Evolutionary conservation across 2,888 invertebrate genomes (phyloP), one percentile per base, ranked within the genome.

Genomic region (Caenorhabditis sulstoni): DNA sequence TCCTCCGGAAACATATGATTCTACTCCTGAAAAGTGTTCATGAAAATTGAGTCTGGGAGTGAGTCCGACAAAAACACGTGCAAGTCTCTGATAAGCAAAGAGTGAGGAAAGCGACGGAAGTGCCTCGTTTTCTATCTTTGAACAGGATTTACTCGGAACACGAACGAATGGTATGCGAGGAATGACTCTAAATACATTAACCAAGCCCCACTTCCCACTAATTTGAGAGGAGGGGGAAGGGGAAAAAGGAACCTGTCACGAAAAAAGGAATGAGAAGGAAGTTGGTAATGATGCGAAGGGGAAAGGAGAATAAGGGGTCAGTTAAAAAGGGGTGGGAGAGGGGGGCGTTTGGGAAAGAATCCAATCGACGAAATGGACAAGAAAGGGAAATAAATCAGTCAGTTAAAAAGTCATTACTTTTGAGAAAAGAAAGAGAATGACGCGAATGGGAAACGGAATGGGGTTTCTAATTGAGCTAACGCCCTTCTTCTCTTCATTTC

Each of bases 151-250:
- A 73, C 73, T 64, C 50, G 73, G 64, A 58, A 62, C 61, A 64
- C 58, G 64, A 47, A n/a, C 45, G 61, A 47, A 55, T 73, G 65
- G 74, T 65, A 74, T 74, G 65, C 66, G 53, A 65, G 44, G 74
- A 74, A 66, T 74, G 65, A 74, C 59, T 66, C 59, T 61, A 65
- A 66, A 74, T 74, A 74, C 74, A 73, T 73, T 66, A 74, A 74
- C 74, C 59, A 53, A 29, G n/a, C 29, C 29, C 29, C 29, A 29
- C 29, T 29, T 29, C 29, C 57, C 65, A 66, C 65, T 66, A 74
- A 74, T 65, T 66, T 53, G 29, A 5, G 49, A 41, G 41, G 73
- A 47, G 52, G 45, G 41, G 47, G 59, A 29, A 7, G 7, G 29
- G 65, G 59, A 66, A 66, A 29, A 7, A 29, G 29, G 65, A 66